Conservation (phyloP, 2,113 vertebrate genomes). For the Deroptyus accipitrinus region DNA sequence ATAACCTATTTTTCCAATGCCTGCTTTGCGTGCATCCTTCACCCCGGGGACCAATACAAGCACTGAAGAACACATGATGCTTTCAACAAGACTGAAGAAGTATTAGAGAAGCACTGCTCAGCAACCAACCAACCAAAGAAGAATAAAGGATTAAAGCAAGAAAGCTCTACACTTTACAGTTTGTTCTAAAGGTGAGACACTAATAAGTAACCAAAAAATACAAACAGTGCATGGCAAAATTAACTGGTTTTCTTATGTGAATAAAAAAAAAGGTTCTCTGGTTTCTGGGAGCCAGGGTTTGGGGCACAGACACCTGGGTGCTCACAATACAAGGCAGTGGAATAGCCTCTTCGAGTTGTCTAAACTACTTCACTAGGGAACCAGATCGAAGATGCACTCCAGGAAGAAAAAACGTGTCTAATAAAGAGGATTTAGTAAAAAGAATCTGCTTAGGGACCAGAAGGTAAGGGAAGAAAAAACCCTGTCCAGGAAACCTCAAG, state of each 20-base stretch:
- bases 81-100: background rate
- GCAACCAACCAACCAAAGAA: background rate
- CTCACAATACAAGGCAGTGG: background rate
- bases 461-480: slow-evolving; percentile 6
- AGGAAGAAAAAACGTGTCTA: background rate
- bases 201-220: background rate
- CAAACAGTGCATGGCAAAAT: background rate
- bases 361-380: background rate
- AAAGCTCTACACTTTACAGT: background rate
- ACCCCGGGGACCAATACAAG: background rate
- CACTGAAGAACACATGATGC: background rate
- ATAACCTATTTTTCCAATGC: background rate
- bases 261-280: background rate
- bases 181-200: background rate
- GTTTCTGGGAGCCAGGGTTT: background rate
- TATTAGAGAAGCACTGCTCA: background rate
- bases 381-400: background rate
- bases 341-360: background rate
- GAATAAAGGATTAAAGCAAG: background rate
- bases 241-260: background rate
- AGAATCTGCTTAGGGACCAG: background rate
- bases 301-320: background rate
- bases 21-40: background rate
- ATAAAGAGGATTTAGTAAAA: background rate
- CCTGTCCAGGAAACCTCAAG: background rate